These are phyloP conservation scores for Macropis europaea DNA, from an alignment of 2,888 invertebrate species.

Conservation along the genomic window DNA sequence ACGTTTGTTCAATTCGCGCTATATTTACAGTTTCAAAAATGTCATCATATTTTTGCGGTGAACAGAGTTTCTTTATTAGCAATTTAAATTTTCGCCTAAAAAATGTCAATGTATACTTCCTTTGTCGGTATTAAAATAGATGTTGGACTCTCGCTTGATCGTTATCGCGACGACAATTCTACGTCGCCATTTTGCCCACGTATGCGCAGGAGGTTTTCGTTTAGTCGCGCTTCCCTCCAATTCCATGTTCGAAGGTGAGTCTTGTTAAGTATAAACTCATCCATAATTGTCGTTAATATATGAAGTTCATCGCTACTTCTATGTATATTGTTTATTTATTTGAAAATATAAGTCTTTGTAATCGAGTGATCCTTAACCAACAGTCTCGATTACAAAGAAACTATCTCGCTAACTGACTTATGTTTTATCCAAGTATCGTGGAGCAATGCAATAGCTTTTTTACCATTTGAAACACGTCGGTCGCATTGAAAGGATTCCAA, in stretches of 20 bases:
- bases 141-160: constrained; percentile 28
- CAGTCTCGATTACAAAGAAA: neutral
- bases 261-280: too few relatives aligned
- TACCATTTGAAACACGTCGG: neutral
- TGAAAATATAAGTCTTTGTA: too few relatives aligned
- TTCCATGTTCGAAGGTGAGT: neutral
- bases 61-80: neutral
- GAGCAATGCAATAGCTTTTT: neutral
- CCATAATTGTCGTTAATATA: too few relatives aligned
- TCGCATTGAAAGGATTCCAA: neutral
- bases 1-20: neutral
- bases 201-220: constrained; percentile 2
- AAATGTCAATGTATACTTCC: neutral
- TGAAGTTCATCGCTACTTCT: too few relatives aligned
- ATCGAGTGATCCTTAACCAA: too few relatives aligned
- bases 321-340: neutral
- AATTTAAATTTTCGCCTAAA: neutral
- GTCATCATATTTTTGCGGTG: neutral
- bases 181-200: constrained; percentile 23
- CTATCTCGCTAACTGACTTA: neutral
- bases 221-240: neutral
- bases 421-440: too few relatives aligned
- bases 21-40: too few relatives aligned
- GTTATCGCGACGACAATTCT: constrained; percentile 10
- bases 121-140: constrained; percentile 14